Evolutionary conservation across 2,888 invertebrate genomes (phyloP).

Genomic region (Caenorhabditis becei): DNA sequence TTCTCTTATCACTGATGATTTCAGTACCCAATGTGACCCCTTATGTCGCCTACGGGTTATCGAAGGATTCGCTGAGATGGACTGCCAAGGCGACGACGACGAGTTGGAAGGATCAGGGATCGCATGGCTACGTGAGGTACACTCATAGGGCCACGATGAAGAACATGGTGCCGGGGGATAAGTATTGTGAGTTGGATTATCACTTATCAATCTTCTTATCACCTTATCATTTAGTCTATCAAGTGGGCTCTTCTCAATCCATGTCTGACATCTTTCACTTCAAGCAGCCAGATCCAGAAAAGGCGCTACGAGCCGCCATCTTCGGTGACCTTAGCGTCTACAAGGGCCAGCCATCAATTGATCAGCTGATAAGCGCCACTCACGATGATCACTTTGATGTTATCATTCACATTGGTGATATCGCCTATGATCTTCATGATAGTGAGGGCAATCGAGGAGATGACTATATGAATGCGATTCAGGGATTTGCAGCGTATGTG

Average conservation of each 20-base stretch:
- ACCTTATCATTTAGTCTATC: constrained; percentile 66
- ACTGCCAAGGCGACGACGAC: constrained; percentile 56
- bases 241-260: constrained; percentile 73
- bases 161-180: constrained; percentile 50
- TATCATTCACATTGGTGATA: constrained; percentile 85
- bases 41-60: constrained; percentile 43
- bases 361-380: constrained; percentile 90
- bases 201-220: not conserved
- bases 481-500: constrained; percentile 83
- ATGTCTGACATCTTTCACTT: constrained; percentile 72
- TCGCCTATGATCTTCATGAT: constrained; percentile 92
- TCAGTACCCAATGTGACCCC: constrained; percentile 60
- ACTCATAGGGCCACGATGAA: constrained; percentile 54
- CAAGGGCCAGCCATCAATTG: constrained; percentile 88
- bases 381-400: constrained; percentile 85
- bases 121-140: constrained; percentile 35
- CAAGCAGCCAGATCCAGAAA: constrained; percentile 67
- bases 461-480: constrained; percentile 64
- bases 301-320: constrained; percentile 85
- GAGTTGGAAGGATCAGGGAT: constrained; percentile 56
- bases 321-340: constrained; percentile 96
- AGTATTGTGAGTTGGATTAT: constrained; percentile 61
- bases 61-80: constrained; percentile 33
- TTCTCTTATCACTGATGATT: not conserved
- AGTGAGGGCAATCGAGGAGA: constrained; percentile 87